Conservation (phyloP, 2,113 vertebrate genomes). For the Coregonus clupeaformis region DNA sequence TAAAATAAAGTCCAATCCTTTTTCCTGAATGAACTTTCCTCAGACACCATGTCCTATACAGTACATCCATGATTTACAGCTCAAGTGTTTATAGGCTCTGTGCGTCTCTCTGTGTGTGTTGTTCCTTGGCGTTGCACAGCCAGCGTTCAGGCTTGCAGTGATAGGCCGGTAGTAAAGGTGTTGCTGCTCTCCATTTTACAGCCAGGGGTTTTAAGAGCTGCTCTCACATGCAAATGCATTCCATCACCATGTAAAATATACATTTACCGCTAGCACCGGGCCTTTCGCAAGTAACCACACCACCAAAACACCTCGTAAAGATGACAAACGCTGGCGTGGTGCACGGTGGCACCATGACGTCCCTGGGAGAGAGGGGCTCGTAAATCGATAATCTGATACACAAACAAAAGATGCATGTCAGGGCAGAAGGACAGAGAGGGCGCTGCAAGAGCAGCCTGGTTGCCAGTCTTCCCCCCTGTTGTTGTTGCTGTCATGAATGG, state of each 20-base stretch:
- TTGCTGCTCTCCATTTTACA: conserved; percentile 26
- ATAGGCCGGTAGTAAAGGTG: conserved; percentile 18
- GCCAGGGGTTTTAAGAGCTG: conserved; percentile 28
- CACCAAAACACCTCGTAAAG: conserved; percentile 62
- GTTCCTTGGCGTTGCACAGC: conserved; percentile 14
- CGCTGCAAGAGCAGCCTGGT: conserved; percentile 24
- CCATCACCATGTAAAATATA: conserved; percentile 62
- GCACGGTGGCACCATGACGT: conserved; percentile 17
- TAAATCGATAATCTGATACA: conserved; percentile 66
- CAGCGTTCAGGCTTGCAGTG: conserved; percentile 12
- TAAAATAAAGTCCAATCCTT: too few species aligned
- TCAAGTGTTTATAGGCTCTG: too few species aligned
- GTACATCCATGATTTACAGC: too few species aligned
- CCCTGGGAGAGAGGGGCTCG: conserved; percentile 33
- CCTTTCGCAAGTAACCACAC: conserved; percentile 37
- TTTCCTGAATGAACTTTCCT: too few species aligned
- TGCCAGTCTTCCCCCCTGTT: too few species aligned
- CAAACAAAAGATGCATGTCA: conserved; percentile 61
- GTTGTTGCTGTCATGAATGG: too few species aligned
- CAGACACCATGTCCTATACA: too few species aligned
- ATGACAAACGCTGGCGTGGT: conserved; percentile 55
- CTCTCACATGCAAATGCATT: conserved; percentile 61
- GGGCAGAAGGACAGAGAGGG: conserved; percentile 22
- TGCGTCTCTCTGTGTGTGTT: too few species aligned
- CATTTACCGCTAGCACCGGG: conserved; percentile 48